Evolutionary conservation across 2,888 invertebrate species (phyloP), one percentile per base, ranked within the genome.

Genomic region (Idaea biselata): DNA sequence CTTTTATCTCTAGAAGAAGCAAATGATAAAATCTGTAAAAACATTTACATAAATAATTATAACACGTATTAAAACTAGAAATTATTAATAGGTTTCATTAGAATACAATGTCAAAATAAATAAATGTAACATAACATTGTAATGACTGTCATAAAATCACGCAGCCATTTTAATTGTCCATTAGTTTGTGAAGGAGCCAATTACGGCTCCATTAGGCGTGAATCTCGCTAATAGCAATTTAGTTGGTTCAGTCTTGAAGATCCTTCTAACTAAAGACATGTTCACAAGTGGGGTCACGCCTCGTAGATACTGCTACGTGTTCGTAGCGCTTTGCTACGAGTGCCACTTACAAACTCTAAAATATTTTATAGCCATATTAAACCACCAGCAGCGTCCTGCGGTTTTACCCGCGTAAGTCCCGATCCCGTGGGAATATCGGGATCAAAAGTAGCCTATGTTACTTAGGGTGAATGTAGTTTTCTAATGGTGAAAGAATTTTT

Each of bases 221-320:
- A 88, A 89, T 87, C 87, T 88, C 81, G 82, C 82, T 88, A 89
- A 88, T 88, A 85, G 91, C 89, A 88, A 89, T 90, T 89, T 83
- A 81, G 81, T 75, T 84, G 82, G 82, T 17, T 6, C 5, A 8
- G 18, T 56, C 18, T 44, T 44, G 44, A 44, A 81, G 86, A 81
- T 79, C 81, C 82, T 73, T 44, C 5, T 44, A 44, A 44, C 5
- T 44, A 44, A 44, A 44, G 44, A 44, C 44, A 44, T 44, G 44
- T 44, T 44, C 44, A 44, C 71, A 73, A 76, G 71, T 70, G 68
- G 67, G 69, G 68, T 60, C 69, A 65, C 63, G 44, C 44, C 44
- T 44, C 44, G 44, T 44, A 44, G 44, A 8, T 11, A 44, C 44
- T 44, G 44, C 44, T 44, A 58, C 60, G 44, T 44, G 44, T 44